Base-by-base conservation (phyloP, 1,140 invertebrate genomes). In the Cyphomyrmex costatus region DNA sequence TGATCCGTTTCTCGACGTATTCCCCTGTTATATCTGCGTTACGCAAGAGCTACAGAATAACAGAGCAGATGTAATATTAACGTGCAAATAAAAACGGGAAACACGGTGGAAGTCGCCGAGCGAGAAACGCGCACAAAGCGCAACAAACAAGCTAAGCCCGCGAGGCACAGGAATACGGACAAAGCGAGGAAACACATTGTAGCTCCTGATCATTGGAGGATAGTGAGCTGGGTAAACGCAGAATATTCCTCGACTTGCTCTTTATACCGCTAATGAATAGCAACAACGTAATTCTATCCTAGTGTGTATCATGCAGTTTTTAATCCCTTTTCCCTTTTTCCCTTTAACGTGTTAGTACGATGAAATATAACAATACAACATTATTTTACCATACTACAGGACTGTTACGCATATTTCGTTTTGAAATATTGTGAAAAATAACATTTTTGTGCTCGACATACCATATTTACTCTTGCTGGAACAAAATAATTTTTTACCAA, bases 211-310 rank as follows among this genome's bases (percentile, higher is more conserved):
- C 79, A 83, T 83, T 73, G 79, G 24, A 60, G 68, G 24, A 83
- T 73, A 83, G 66, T 60, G 68, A 83, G 51, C 36, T 46, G 19
- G n/a, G 36, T 83, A 83, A 83, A 83, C 71, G 77, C 21, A 14
- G 56, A 36, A 74, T 83, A 46, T 74, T 83, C 68, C 14, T 53
- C 53, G 71, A 73, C 68, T 83, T 73, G 66, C 36, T 83, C 53
- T 83, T 83, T 83, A 74, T 83, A n/a, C 36, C 51, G 53, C 36
- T 83, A 83, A 83, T 60, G 68, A 83, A 83, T 83, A 83, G 68
- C 53, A 73, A 83, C 66, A 73, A 58, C 16, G 66, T 82, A 82
- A 83, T 83, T 83, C 53, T 60, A 83, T 19, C 27, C 24, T 27
- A 73, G 79, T 60, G 70, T 73, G 46, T 49, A 73, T 60, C 36